Conservation (phyloP, 2,888 invertebrate species). For the Neuroscelio doddi region DNA sequence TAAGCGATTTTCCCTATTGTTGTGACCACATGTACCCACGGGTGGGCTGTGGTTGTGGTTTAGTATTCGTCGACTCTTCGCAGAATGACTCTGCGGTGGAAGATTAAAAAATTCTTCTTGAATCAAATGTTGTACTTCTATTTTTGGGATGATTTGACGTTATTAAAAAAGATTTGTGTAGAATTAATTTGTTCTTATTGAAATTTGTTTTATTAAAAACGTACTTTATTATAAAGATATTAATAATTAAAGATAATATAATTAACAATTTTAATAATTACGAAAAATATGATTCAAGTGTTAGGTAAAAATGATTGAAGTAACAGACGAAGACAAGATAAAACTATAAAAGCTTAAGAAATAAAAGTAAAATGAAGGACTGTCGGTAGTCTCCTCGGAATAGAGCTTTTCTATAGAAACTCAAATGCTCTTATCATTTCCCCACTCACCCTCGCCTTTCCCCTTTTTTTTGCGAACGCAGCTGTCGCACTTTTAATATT, state of each 20-base stretch:
- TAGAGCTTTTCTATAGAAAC: slow-evolving; percentile 23
- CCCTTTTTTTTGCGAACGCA: slow-evolving; percentile 20
- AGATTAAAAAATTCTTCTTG: slow-evolving; percentile 42
- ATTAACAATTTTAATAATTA: too few species aligned
- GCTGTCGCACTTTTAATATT: slow-evolving; percentile 43
- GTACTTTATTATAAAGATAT: too few species aligned
- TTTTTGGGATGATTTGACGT: too few species aligned
- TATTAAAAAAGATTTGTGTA: too few species aligned
- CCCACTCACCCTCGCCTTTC: slow-evolving; percentile 21
- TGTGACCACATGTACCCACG: slow-evolving; percentile 39
- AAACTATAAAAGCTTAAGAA: not conserved
- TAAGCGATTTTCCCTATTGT: slow-evolving; percentile 45
- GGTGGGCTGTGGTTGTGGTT: slow-evolving; percentile 43
- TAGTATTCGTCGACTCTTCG: slow-evolving; percentile 36
- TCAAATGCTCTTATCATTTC: slow-evolving; percentile 35
- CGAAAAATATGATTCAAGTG: too few species aligned
- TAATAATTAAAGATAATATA: too few species aligned
- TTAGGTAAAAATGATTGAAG: not conserved
- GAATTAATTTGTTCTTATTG: too few species aligned
- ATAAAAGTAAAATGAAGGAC: slow-evolving; percentile 16
- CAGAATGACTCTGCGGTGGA: slow-evolving; percentile 38
- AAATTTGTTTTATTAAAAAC: too few species aligned
- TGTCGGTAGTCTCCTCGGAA: slow-evolving; percentile 19
- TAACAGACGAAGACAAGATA: not conserved
- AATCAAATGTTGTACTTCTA: slow-evolving; percentile 25